Base-by-base conservation (phyloP, 92 coral and sea anemone species). In the Nematostella vectensis region DNA sequence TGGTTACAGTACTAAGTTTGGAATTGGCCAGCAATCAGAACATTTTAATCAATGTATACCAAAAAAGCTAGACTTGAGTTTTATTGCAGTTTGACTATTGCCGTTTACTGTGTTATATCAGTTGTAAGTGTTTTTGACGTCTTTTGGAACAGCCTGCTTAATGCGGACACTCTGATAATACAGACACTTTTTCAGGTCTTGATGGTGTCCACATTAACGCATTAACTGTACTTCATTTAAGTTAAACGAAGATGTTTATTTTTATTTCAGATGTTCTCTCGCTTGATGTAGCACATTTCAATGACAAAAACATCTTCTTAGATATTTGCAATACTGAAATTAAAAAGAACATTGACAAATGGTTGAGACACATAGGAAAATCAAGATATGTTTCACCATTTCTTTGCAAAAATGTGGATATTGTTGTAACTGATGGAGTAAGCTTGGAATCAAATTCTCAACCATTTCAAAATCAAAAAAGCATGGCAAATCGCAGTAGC, bases 401-500 rank as follows among this genome's bases (percentile, higher is more conserved):
- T 45, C 56, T 68, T 17, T 43, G 53, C 74, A 68, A 68, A 48
- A 43, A 48, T 19, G 56, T 68, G 43, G 56, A 68, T 27, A 16
- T 57, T 19, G 27, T 68, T 17, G 58, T 68, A 11, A 57, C 74
- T 37, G 69, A 58, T 58, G 29, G 49, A 47, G 48, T 29, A 6
- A 27, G 27, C 22, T 30, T 25, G 22, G 42, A 45, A 18, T 21
- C 20, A 15, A 51, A 13, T 18, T 63, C 19, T 1, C 57, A 16
- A 10, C 26, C 24, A 26, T 23, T 13, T 12, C 29, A 24, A 0
- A 29, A 18, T 25, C 47, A 29, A 27, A 19, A 3, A 9, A 3
- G 28, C 57, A 9, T 21, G 6, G 40, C 15, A 33, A 68, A 68
- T 12, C 68, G 74, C n/a, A 68, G 68, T 47, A 12, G 21, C 20